Conservation (phyloP, 1,140 invertebrate species). For the Palaemon carinicauda region DNA sequence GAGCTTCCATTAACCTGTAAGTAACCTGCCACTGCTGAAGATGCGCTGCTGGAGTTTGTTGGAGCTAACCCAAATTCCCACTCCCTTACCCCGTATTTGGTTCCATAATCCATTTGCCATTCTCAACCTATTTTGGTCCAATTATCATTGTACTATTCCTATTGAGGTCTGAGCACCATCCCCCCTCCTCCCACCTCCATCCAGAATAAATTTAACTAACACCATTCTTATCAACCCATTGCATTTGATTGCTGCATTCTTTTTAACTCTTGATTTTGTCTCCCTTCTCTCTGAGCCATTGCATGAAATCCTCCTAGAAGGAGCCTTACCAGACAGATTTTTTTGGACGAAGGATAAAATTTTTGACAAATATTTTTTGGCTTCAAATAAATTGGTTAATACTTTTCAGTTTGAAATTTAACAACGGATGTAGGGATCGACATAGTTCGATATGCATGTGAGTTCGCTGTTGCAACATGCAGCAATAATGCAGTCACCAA, state of each 20-base stretch:
- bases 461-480: conserved; percentile 8
- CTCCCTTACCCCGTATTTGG: not conserved
- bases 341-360: conserved; percentile 44
- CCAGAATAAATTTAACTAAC: not conserved
- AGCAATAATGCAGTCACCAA: not conserved
- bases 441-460: conserved; percentile 31
- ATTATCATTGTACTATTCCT: not conserved
- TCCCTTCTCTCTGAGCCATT: not conserved
- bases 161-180: not conserved
- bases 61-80: conserved; percentile 34
- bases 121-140: not conserved
- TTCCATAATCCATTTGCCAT: not conserved
- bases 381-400: conserved; percentile 35
- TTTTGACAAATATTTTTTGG: conserved; percentile 27
- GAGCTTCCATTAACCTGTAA: not conserved
- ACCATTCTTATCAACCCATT: not conserved
- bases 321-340: conserved; percentile 44
- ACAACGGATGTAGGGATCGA: conserved; percentile 44
- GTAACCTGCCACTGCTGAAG: not conserved
- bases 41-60: conserved; percentile 21
- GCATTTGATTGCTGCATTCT: not conserved
- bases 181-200: not conserved
- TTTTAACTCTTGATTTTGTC: conserved; percentile 22
- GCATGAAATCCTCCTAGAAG: conserved; percentile 39
- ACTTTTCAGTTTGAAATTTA: conserved; percentile 37